Conservation (phyloP, 2,797 vertebrate genomes). For the Arrhamphus sclerolepis region DNA sequence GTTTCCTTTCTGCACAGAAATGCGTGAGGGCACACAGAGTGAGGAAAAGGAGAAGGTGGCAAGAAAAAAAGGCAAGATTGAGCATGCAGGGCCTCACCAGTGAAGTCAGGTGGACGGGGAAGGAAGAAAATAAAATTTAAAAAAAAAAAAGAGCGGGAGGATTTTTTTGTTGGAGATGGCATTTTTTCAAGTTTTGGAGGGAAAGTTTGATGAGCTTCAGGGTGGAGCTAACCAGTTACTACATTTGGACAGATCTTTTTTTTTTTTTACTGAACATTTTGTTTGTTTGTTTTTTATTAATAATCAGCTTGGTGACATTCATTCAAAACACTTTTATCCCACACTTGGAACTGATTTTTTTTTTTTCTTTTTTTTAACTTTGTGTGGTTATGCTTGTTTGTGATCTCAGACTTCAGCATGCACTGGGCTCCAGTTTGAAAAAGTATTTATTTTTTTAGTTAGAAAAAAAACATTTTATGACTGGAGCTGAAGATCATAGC, state of each 20-base stretch:
- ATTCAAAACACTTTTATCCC: neutral
- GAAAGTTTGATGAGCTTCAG: slow-evolving; percentile 31
- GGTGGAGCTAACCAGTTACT: neutral
- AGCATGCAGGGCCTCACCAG: slow-evolving; percentile 11
- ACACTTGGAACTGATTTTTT: neutral
- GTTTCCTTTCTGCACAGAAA: too few relatives aligned
- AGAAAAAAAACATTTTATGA: slow-evolving; percentile 1
- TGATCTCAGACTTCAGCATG: slow-evolving; percentile 40
- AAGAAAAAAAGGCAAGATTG: slow-evolving; percentile 22
- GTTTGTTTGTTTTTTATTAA: too few relatives aligned
- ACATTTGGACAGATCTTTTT: slow-evolving; percentile 1
- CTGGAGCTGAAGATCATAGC: slow-evolving; percentile 49
- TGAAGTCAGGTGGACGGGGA: neutral
- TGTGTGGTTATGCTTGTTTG: slow-evolving; percentile 12
- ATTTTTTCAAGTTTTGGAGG: slow-evolving; percentile 43
- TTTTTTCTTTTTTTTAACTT: neutral
- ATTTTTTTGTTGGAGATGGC: neutral
- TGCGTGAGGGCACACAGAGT: neutral
- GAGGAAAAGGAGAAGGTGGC: neutral
- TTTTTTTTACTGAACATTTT: too few relatives aligned
- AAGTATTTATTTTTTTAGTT: slow-evolving; percentile 67
- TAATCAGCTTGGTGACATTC: too few relatives aligned
- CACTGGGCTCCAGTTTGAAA: slow-evolving; percentile 58
- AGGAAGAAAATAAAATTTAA: neutral
- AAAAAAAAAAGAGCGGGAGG: slow-evolving; percentile 13